Evolutionary conservation across 2,888 invertebrate genomes (phyloP), one percentile per base, ranked within the genome.

Genomic region (Leistus spinibarbis): DNA sequence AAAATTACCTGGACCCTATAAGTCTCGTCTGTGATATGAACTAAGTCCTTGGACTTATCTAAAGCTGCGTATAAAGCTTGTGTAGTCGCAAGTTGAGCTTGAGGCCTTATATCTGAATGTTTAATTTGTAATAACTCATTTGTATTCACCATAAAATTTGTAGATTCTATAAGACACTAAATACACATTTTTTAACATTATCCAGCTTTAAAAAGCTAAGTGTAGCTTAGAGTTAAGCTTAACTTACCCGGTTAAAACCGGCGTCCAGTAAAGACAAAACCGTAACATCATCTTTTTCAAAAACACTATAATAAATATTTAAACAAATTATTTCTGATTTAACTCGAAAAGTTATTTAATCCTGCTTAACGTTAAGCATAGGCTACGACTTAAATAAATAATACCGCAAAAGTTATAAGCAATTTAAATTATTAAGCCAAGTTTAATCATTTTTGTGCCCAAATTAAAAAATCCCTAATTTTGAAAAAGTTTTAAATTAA

Each of bases 201-300:
- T 40, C 40, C 40, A 1, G 5, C 40, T 5, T 40, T 24, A 4
- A 7, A 4, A 24, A 40, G 68, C 56, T 16, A 3, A 40, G 40
- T 40, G 7, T 10, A 7, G 40, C 40, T 40, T 40, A 10, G 40
- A 9, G 27, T 9, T 27, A 27, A 40, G 40, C 40, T 60, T 19
- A 69, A 87, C 91, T 91, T 88, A 96, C 97, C 90, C 95, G 91
- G 87, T 93, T 94, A 86, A 93, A 96, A 82, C 97, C 97, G 81
- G 92, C 91, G 83, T 95, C 94, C 81, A 96, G 87, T 81, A 94
- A 90, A 79, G 93, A 91, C 81, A 92, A 88, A 77, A 95, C 89
- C 56, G 90, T 90, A 78, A 92, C 90, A 84, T 96, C 96, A 82
- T 95, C 93, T 85, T 93, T 95, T 81, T 95, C 93, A 82, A 93